These are phyloP conservation scores for Semotilus atromaculatus DNA, from an alignment of 2,797 vertebrate genomes.

Conservation along the genomic window DNA sequence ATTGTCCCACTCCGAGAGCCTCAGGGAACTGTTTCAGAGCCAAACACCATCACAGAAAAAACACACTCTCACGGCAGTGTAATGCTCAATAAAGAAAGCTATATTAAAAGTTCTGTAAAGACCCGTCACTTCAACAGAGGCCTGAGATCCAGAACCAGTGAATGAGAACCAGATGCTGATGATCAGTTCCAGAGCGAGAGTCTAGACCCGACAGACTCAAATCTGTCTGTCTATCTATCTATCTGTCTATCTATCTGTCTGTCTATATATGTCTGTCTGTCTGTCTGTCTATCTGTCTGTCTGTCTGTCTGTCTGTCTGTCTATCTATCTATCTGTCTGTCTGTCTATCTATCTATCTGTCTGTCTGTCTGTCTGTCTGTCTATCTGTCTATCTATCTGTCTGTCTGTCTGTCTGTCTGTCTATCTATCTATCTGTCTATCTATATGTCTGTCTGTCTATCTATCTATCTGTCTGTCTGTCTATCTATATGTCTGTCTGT, in stretches of 20 bases:
- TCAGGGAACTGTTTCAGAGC: neutral
- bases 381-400: no score
- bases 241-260: rapidly evolving
- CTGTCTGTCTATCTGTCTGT: rapidly evolving
- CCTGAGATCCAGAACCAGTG: neutral
- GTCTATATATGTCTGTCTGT: rapidly evolving
- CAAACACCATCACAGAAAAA: no score
- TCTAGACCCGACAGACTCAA: neutral
- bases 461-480: no score
- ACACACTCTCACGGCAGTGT: neutral
- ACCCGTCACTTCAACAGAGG: neutral
- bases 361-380: no score
- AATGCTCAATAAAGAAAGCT: neutral
- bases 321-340: no score
- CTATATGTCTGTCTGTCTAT: no score
- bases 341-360: no score
- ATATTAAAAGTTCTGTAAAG: neutral
- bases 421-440: no score
- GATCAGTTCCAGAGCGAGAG: conserved; percentile 11
- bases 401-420: no score
- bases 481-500: no score
- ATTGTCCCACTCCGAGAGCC: no score
- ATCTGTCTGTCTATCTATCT: rapidly evolving
- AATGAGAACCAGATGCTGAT: conserved; percentile 27
- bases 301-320: rapidly evolving